phyloP scores from a whole-genome alignment of 2,888 invertebrate genomes.

The Cordilura impudica region DNA sequence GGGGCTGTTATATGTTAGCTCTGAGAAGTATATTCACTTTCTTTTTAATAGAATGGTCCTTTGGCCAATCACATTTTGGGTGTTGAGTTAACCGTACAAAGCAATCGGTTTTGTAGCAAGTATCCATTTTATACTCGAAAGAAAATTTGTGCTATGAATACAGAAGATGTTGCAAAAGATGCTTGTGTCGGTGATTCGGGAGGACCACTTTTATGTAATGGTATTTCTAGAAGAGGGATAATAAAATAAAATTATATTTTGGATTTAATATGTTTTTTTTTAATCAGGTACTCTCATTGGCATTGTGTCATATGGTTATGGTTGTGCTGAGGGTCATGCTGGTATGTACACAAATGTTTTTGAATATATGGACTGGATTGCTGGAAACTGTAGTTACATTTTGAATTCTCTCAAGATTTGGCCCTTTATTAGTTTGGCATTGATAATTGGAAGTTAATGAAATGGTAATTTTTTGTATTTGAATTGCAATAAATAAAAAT shows the following conservation, averaged over 20 bases:
- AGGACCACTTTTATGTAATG: constrained; percentile 66
- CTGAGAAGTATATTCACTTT: no score
- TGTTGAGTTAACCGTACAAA: constrained; percentile 61
- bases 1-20: neutral
- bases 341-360: no score
- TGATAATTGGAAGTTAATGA: no score
- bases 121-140: constrained; percentile 45
- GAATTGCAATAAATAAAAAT: no score
- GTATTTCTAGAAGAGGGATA: neutral
- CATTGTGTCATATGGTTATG: no score
- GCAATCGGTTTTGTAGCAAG: constrained; percentile 35
- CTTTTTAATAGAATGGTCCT: constrained; percentile 31
- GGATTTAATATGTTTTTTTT: neutral
- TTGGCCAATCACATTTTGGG: constrained; percentile 66
- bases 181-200: constrained; percentile 70
- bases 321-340: no score
- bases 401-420: no score
- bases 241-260: neutral
- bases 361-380: no score
- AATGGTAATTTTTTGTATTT: no score
- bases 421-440: no score
- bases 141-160: constrained; percentile 67
- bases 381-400: no score
- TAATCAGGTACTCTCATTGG: neutral
- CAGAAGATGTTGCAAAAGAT: constrained; percentile 62